Base-by-base conservation (phyloP, 2,888 invertebrate genomes). In the Morinoia aosen region DNA sequence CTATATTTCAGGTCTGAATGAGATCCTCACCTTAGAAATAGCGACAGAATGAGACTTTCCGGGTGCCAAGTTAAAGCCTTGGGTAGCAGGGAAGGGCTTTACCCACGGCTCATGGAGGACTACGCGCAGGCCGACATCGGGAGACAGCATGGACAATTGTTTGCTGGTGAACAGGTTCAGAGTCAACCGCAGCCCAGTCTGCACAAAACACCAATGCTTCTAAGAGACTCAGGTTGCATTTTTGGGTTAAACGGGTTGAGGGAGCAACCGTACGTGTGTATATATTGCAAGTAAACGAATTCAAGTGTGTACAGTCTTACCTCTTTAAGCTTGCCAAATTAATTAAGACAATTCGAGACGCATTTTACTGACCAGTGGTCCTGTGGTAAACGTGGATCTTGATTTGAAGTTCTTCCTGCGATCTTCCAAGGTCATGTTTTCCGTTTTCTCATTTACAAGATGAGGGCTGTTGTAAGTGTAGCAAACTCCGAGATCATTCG, bases 391-490 rank as follows among this genome's bases (percentile, higher is more conserved):
- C 40, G 95, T 19, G 33, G 33, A 58, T 48, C 57, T 48, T 39
- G 95, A 33, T 40, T 14, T 95, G 64, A 95, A 95, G 33, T 40
- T 95, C 64, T 95, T 61, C 25, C 95, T 61, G 10, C 64, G 14
- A 7, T 95, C 61, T 33, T 95, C 64, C 2, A 61, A 10, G 19
- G 61, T 40, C 48, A 95, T 40, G 64, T 95, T 95, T 11, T 12
- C 1, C 33, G 12, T 95, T 56, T 33, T 19, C 33, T 48, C 58
- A 48, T 56, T 93, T 8, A 57, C 58, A 16, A 95, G 58, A 64
- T 95, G 64, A 19, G 95, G 95, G 57, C 95, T 95, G 95, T 95
- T 95, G 64, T 61, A 95, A 1, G 95, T 95, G 95, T 95, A 95
- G 64, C 95, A 95, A 61, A 39, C 64, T 0, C 95, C 95, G 39